A percentile compares a stretch with the other conserved stretches of the same genome.
Evolutionary conservation across 2,113 vertebrate genomes (phyloP).

Genomic region (Atractosteus spatula): DNA sequence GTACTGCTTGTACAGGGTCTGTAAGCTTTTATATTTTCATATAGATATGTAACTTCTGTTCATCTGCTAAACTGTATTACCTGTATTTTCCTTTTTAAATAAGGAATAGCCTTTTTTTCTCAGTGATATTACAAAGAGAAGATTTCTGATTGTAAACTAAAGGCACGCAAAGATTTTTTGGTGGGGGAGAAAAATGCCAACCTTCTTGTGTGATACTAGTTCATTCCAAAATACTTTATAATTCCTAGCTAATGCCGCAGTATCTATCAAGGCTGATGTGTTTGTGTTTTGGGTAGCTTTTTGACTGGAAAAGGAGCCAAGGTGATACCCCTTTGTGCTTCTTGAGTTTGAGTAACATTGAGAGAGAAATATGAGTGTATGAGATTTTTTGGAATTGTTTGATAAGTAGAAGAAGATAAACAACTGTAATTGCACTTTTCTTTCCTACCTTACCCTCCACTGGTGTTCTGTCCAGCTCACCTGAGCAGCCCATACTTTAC

Average conservation of each 20-base stretch:
- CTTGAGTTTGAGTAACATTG: background rate
- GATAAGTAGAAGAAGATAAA: background rate
- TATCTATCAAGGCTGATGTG: background rate
- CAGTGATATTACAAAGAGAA: background rate
- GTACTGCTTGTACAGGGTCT: no score
- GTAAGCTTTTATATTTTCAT: no score
- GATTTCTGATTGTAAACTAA: background rate
- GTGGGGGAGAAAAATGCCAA: slow-evolving; percentile 11
- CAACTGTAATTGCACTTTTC: background rate
- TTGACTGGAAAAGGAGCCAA: background rate
- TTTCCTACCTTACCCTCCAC: background rate
- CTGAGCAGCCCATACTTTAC: background rate
- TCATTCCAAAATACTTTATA: slow-evolving; percentile 10
- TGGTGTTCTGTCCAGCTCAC: background rate
- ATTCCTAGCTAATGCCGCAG: background rate
- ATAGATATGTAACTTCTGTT: background rate
- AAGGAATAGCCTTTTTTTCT: no score
- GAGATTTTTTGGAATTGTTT: background rate
- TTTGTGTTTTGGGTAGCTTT: background rate
- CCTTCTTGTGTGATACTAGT: slow-evolving; percentile 23
- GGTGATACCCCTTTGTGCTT: background rate
- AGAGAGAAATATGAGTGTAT: background rate
- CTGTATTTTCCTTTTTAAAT: background rate
- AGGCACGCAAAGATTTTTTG: background rate
- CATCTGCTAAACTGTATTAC: background rate